Evolutionary conservation across 2,797 vertebrate species (phyloP).

Genomic region (Peromyscus melanophrys): DNA sequence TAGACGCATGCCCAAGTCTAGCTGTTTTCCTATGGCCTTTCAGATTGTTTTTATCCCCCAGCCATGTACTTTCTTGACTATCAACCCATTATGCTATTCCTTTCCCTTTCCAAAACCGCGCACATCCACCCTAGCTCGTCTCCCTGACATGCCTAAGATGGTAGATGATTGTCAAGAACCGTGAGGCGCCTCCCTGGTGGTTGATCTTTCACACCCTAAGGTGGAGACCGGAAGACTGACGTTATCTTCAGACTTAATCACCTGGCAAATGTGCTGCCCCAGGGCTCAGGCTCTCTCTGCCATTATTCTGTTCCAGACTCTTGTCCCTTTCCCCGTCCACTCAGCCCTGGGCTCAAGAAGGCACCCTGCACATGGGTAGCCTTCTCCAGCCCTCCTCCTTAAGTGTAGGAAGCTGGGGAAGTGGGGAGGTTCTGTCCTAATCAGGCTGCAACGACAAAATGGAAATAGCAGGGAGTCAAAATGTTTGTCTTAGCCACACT

Average conservation of each 20-base stretch:
- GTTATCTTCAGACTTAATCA: background rate
- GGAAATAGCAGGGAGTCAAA: background rate
- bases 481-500: background rate
- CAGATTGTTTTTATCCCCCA: background rate
- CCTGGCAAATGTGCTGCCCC: background rate
- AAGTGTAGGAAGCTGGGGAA: background rate
- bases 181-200: background rate
- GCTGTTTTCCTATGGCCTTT: background rate
- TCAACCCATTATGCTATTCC: background rate
- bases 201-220: conserved; percentile 13
- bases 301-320: background rate
- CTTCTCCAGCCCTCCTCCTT: background rate
- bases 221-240: background rate
- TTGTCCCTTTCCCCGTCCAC: accelerated
- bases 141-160: background rate
- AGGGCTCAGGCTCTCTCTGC: background rate
- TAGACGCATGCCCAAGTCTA: background rate
- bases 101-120: background rate
- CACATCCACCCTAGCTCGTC: too few species aligned
- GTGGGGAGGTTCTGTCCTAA: background rate
- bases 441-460: background rate
- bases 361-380: accelerated
- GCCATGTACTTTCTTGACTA: background rate
- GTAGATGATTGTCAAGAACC: background rate
- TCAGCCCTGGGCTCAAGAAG: background rate